Conservation (phyloP, 1,140 invertebrate genomes). For the Euglossa dilemma region DNA sequence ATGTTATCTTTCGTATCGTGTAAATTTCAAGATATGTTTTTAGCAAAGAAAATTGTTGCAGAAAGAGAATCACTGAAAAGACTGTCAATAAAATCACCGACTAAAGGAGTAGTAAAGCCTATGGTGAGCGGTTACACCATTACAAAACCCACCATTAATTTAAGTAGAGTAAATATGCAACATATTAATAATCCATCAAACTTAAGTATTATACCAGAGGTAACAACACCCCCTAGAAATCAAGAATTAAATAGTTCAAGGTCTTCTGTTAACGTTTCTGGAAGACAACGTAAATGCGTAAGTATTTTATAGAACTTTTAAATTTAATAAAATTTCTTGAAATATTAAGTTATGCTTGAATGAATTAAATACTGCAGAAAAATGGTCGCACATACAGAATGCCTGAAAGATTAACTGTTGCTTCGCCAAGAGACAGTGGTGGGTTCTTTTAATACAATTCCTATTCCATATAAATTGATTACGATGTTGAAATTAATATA, state of each 20-base stretch:
- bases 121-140: constrained; percentile 81
- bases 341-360: background rate
- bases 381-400: constrained; percentile 61
- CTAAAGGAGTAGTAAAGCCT: constrained; percentile 79
- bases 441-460: constrained; percentile 30
- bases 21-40: background rate
- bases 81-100: constrained; percentile 75
- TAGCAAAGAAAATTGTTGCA: constrained; percentile 40
- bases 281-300: constrained; percentile 46
- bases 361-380: constrained; percentile 60
- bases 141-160: constrained; percentile 80
- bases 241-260: constrained; percentile 27
- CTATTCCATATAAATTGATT: constrained; percentile 15
- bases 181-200: constrained; percentile 69
- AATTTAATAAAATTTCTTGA: background rate
- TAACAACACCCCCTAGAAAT: constrained; percentile 56
- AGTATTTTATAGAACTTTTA: constrained; percentile 22
- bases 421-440: constrained; percentile 67
- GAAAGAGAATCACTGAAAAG: constrained; percentile 67
- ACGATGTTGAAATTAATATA: background rate
- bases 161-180: constrained; percentile 78
- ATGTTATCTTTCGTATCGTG: constrained; percentile 7
- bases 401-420: constrained; percentile 69
- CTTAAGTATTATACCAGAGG: constrained; percentile 77
- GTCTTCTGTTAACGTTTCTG: constrained; percentile 23